phyloP scores from a whole-genome alignment of 2,797 vertebrate species.

The Arrhamphus sclerolepis region DNA sequence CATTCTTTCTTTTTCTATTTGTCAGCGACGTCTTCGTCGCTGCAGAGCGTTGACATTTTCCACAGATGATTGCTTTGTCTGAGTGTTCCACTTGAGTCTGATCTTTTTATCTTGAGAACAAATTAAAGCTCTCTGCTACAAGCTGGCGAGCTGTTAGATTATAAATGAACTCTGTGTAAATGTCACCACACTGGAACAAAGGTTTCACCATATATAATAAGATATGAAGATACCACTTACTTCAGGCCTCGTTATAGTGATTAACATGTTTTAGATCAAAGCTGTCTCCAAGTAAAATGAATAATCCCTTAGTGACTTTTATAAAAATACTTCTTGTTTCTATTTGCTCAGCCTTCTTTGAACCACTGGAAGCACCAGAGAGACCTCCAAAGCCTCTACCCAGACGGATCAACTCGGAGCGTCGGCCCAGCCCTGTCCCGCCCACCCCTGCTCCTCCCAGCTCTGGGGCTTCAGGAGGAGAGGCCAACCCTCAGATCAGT shows the following conservation, averaged over 20 bases:
- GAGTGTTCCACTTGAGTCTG: conserved; percentile 17
- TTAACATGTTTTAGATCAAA: background rate
- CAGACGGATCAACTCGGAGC: conserved; percentile 92
- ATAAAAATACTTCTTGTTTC: background rate
- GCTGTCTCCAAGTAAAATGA: background rate
- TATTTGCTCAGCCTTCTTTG: conserved; percentile 77
- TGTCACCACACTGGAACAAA: conserved; percentile 24
- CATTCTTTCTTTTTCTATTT: no score
- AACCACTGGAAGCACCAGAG: conserved; percentile 89
- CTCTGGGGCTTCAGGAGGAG: conserved; percentile 55
- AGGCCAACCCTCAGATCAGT: conserved; percentile 84
- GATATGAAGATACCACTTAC: conserved; percentile 1
- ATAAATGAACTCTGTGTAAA: conserved; percentile 35
- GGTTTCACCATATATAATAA: conserved; percentile 10
- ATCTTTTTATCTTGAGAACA: conserved; percentile 22
- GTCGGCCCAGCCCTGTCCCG: conserved; percentile 81
- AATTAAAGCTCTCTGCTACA: conserved; percentile 29
- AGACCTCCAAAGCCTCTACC: conserved; percentile 95
- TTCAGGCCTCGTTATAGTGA: background rate
- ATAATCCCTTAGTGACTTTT: background rate
- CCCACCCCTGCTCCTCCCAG: conserved; percentile 25
- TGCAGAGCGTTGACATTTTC: conserved; percentile 48
- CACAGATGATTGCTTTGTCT: conserved; percentile 24
- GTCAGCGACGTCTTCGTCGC: conserved; percentile 1
- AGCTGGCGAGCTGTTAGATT: conserved; percentile 29